Base-by-base conservation (phyloP, 2,113 vertebrate genomes). In the Xenopus borealis region DNA sequence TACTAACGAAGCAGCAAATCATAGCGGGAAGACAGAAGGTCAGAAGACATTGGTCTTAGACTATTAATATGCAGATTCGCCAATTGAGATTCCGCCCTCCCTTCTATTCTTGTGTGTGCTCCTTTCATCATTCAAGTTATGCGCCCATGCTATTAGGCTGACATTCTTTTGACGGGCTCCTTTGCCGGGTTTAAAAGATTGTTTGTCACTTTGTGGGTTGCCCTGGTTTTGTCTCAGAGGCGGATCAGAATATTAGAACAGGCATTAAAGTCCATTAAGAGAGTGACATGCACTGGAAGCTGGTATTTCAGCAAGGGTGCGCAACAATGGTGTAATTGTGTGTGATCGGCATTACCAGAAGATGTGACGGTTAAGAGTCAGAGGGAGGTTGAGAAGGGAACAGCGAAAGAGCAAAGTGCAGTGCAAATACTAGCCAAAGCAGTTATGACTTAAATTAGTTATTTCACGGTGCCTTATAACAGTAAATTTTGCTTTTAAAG, bases 321-420 rank as follows among this genome's bases (percentile, higher is more conserved):
- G 58, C 7, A 23, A 27, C 58, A 61, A 27, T 23, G 19, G 53
- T n/a, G 53, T 55, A 16, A 23, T 44, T 30, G 58, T 61, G 8
- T 46, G 33, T 52, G 19, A 11, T 27, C 47, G 11, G 47, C 12
- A 17, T 12, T 14, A 33, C 10, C 9, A 3, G 14, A 45, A 45
- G 47, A 65, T 8, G 5, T n/a, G 40, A 33, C 20, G 50, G 71
- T 72, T 72, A 72, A 12, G 44, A 65, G 18, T 45, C 23, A 61
- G 57, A 12, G 14, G 16, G 62, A 27, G 71, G 30, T 19, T 17
- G 44, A 62, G 14, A 9, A 9, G 40, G 19, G 44, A 18, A 62
- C 44, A 18, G 33, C 12, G 30, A 20, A 8, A 62, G 9, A 72
- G 45, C 52, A 12, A 71, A 19, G 16, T 18, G 2, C 12, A 62